Base-by-base conservation (phyloP, 2,113 vertebrate genomes). In the Cyprinus carpio region DNA sequence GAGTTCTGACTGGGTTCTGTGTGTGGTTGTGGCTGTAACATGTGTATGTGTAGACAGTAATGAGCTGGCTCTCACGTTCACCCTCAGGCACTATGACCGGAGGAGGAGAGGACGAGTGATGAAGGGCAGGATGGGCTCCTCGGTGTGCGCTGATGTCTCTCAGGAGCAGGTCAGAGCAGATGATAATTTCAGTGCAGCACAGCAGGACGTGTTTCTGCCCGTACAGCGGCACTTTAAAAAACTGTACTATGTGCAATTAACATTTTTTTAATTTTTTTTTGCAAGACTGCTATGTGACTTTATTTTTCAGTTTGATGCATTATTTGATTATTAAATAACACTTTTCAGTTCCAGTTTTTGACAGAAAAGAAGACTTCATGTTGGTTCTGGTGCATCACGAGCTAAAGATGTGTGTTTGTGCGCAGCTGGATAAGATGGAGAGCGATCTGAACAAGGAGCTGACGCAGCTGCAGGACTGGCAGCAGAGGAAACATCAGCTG, bases 51-150 rank as follows among this genome's bases (percentile, higher is more conserved):
- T 67, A 16, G 20, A 7, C 13, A 51, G 15, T 79, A 25, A n/a
- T 6, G 46, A 46, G 34, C 11, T 15, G 1, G 11, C 16, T 62
- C 12, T 20, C 6, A 4, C n/a, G 7, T 1, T 25, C 13, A 5
- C 27, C 37, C 13, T 69, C 79, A 99, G 98, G 98, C 89, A 99
- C 97, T 18, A 99, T 99, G 97, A 99, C 96, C 62, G 97, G 98
- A 49, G 98, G 98, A 31, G 98, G 98, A 81, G n/a, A n/a, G 89
- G 89, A 7, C 95, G 91, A 90, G 88, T 96, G 25, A 89, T 97
- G 90, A 98, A 95, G 88, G 98, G 98, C 80, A 96, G 97, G 86
- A 99, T 99, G 96, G 96, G 98, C 76, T 96, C 97, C 62, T 96
- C 97, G 0, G 89, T 99, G 0, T 69, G 94, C 1, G n/a, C 82